Percentiles rank a stretch among this genome's conserved stretches.
Evolutionary conservation across 2,113 vertebrate genomes (phyloP).

Genomic region (Bos javanicus): DNA sequence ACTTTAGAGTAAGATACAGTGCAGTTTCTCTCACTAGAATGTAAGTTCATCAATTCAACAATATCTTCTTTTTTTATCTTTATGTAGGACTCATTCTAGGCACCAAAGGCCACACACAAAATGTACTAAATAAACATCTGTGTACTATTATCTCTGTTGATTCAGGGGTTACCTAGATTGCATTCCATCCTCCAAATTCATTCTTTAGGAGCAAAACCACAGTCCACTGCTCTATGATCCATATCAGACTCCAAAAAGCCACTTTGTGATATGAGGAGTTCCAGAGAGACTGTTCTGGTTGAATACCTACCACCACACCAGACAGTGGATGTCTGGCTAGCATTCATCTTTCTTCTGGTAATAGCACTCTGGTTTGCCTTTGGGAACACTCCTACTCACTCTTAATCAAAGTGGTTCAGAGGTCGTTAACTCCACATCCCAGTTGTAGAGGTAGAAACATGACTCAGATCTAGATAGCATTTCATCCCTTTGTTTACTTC

Average conservation of each 20-base stretch:
- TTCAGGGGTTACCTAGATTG: neutral
- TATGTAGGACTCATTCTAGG: neutral
- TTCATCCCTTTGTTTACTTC: neutral
- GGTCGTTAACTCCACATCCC: neutral
- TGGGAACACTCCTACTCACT: neutral
- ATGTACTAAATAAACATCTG: neutral
- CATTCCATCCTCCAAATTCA: neutral
- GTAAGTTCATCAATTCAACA: neutral
- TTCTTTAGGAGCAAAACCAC: neutral
- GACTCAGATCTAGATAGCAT: neutral
- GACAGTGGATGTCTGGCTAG: neutral
- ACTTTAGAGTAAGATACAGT: neutral
- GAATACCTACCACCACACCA: neutral
- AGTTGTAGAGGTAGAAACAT: neutral
- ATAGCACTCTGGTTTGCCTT: neutral
- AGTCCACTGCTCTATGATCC: neutral
- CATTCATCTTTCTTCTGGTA: neutral
- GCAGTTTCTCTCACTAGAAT: neutral
- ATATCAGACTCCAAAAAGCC: neutral
- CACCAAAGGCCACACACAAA: neutral
- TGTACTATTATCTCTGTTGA: neutral
- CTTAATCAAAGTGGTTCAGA: neutral
- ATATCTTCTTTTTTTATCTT: neutral
- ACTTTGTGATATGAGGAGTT: neutral
- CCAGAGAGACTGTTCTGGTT: neutral